A percentile compares a stretch with the other conserved stretches of the same genome.
These are phyloP conservation scores for Tauraco erythrolophus DNA, from an alignment of 2,113 vertebrate species.

Conservation along the genomic window DNA sequence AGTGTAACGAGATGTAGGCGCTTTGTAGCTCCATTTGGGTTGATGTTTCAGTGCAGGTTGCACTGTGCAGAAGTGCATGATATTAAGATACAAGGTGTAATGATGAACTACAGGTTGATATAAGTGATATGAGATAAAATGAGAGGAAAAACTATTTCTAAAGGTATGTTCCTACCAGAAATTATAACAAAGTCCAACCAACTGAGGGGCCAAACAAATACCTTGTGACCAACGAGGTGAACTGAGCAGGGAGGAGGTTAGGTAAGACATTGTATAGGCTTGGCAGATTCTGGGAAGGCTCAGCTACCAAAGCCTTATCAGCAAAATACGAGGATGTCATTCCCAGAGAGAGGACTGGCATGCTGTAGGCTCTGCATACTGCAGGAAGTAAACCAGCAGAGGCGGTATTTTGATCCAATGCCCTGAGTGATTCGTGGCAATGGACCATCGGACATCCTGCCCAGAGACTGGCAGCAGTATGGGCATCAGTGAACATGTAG, in stretches of 20 bases:
- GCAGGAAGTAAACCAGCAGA: not conserved
- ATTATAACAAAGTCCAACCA: not conserved
- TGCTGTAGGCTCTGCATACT: not conserved
- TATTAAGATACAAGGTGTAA: not conserved
- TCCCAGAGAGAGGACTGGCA: not conserved
- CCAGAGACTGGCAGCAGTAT: not conserved
- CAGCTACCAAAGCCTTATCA: not conserved
- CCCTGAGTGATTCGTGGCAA: not conserved
- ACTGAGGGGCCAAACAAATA: not conserved
- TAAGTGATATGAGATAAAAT: not conserved
- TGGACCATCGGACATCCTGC: not conserved
- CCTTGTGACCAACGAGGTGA: not conserved
- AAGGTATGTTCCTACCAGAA: not conserved
- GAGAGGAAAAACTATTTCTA: not conserved
- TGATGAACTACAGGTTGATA: not conserved
- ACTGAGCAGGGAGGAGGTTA: not conserved
- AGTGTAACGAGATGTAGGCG: not conserved
- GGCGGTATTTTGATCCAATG: not conserved
- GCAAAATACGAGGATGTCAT: accelerated
- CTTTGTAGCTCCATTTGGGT: not conserved
- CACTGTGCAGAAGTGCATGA: not conserved
- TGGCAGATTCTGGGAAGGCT: not conserved
- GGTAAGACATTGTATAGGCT: not conserved
- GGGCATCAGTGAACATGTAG: not conserved
- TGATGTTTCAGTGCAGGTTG: not conserved